Conservation (phyloP, 2,888 invertebrate species). For the Philopedon plagiatum region DNA sequence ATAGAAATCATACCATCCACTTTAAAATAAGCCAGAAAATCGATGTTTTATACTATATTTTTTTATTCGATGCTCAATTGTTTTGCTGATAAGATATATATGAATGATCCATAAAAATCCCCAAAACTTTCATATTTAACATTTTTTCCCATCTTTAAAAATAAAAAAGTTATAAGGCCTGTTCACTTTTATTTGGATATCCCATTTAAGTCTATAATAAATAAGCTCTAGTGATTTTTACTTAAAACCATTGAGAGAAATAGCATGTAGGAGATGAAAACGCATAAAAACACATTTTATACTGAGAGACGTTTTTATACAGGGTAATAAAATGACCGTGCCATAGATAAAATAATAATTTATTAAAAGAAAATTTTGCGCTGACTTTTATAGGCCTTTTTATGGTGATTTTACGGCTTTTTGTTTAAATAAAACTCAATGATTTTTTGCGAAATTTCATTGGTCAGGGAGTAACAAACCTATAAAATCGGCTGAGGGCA, state of each 20-base stretch:
- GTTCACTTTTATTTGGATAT: too few species aligned
- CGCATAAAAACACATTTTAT: conserved; percentile 37
- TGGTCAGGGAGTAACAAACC: conserved; percentile 36
- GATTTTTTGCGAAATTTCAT: conserved; percentile 40
- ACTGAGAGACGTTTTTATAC: conserved; percentile 46
- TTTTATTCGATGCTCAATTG: too few species aligned
- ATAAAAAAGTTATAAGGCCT: too few species aligned
- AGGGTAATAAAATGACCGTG: conserved; percentile 44
- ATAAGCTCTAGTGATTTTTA: too few species aligned
- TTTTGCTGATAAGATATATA: too few species aligned
- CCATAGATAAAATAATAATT: conserved; percentile 52
- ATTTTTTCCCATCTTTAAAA: too few species aligned
- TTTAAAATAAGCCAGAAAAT: too few species aligned
- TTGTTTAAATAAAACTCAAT: conserved; percentile 40
- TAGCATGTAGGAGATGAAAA: conserved; percentile 21
- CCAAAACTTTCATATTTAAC: too few species aligned
- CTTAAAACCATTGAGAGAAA: neutral
- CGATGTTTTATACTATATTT: too few species aligned
- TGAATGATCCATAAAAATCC: too few species aligned
- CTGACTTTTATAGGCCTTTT: conserved; percentile 54
- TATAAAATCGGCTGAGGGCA: conserved; percentile 32
- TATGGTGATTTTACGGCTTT: conserved; percentile 50
- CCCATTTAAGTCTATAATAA: too few species aligned
- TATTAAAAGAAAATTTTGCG: conserved; percentile 53
- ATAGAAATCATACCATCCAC: too few species aligned